Percentiles rank a stretch among this genome's conserved stretches.
Conservation (phyloP, 2,888 invertebrate genomes). For the Xylota segnis region DNA sequence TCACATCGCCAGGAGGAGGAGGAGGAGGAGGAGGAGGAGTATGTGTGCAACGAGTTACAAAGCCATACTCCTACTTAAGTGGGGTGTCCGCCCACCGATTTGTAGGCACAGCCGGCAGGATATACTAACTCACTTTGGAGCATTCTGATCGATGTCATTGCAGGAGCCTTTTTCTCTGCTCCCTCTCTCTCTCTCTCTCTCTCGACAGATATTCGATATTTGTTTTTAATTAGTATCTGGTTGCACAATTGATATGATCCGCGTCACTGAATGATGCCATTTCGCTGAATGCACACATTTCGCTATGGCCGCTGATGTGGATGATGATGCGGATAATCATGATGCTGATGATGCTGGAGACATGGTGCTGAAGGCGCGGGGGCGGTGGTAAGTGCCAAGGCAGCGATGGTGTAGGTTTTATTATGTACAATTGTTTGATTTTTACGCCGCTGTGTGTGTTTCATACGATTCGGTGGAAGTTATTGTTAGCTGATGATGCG, state of each 20-base stretch:
- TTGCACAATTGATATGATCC: conserved; percentile 67
- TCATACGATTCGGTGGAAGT: conserved; percentile 10
- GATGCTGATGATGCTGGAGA: conserved; percentile 33
- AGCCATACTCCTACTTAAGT: conserved; percentile 8
- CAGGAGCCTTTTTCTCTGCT: not conserved
- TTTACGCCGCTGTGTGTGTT: conserved; percentile 13
- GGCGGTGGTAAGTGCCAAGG: conserved; percentile 7
- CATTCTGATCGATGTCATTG: conserved; percentile 15
- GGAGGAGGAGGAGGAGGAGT: no score
- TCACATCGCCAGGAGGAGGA: not conserved
- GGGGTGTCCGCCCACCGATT: not conserved
- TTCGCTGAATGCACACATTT: conserved; percentile 50
- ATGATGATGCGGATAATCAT: conserved; percentile 58
- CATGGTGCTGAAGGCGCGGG: conserved; percentile 4
- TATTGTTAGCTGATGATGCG: conserved; percentile 7
- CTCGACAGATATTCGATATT: conserved; percentile 48
- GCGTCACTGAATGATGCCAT: conserved; percentile 62
- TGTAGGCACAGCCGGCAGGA: not conserved
- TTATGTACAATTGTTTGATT: conserved; percentile 40
- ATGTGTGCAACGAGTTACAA: not conserved
- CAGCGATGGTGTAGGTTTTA: conserved; percentile 14
- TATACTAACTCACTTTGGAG: conserved; percentile 38
- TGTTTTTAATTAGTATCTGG: conserved; percentile 75
- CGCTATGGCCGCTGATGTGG: conserved; percentile 45
- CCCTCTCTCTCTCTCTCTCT: no score